Conservation (phyloP, 2,113 vertebrate species). For the Pterophyllum scalare region DNA sequence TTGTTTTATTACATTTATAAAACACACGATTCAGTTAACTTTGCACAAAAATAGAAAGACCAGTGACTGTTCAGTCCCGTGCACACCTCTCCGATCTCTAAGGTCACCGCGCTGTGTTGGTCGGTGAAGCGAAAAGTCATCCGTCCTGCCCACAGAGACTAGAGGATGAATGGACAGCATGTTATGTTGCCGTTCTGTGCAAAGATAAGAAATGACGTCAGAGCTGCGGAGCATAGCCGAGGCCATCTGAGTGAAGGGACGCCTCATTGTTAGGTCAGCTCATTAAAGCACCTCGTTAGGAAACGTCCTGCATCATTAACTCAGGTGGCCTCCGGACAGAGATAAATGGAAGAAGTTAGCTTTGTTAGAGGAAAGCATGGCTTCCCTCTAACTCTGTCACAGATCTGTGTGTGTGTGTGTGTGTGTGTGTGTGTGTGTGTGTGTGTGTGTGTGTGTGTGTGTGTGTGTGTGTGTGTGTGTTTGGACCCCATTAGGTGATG, state of each 20-base stretch:
- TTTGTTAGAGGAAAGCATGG: neutral
- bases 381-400: neutral
- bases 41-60: too few relatives aligned
- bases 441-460: neutral
- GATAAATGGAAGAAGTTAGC: neutral
- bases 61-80: fast-evolving
- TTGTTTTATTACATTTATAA: too few relatives aligned
- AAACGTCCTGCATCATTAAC: neutral
- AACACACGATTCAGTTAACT: too few relatives aligned
- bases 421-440: neutral
- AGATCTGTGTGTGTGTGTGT: neutral
- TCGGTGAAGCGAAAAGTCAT: neutral
- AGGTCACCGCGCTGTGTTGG: neutral
- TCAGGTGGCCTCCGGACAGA: neutral
- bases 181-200: neutral
- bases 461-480: neutral
- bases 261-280: constrained; percentile 7
- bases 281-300: neutral
- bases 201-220: neutral
- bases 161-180: neutral
- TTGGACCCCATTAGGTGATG: neutral
- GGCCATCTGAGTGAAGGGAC: neutral
- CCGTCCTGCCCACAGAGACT: neutral
- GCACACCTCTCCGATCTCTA: neutral
- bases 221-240: neutral